Evolutionary conservation across 2,888 invertebrate genomes (phyloP).

Genomic region (Teleiodes luculella): DNA sequence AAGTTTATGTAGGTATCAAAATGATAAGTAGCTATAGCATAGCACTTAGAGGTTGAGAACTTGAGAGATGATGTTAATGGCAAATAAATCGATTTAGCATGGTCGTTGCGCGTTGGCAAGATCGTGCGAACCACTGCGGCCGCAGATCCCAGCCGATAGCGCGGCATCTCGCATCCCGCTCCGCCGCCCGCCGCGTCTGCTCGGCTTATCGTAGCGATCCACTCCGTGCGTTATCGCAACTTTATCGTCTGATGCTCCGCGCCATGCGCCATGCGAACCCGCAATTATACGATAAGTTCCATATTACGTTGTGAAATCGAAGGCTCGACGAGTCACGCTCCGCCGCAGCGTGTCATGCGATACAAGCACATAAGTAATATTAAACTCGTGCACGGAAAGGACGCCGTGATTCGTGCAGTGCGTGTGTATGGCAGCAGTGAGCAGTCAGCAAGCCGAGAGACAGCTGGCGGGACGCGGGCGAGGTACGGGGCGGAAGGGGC

Average conservation of each 20-base stretch:
- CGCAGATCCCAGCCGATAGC: not conserved
- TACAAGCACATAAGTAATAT: not conserved
- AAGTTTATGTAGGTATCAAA: not conserved
- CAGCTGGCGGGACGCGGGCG: not conserved
- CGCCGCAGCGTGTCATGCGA: not conserved
- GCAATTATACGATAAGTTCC: slow-evolving; percentile 5
- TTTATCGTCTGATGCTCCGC: slow-evolving; percentile 7
- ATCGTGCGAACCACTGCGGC: not conserved
- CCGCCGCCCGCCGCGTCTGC: not conserved
- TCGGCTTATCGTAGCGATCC: not conserved
- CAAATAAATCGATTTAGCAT: slow-evolving; percentile 4
- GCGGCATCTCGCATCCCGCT: not conserved
- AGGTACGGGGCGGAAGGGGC: not conserved
- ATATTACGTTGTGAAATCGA: slow-evolving; percentile 7
- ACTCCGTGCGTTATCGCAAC: slow-evolving; percentile 6
- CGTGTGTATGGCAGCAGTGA: not conserved
- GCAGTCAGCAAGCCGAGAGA: not conserved
- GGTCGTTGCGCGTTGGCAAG: not conserved
- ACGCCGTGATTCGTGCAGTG: not conserved
- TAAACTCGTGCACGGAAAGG: not conserved
- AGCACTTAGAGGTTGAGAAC: not conserved
- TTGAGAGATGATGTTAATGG: not conserved
- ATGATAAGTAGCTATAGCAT: not conserved
- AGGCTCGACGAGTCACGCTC: slow-evolving; percentile 7
- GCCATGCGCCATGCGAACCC: not conserved